Base-by-base conservation (phyloP, 1,140 invertebrate species). In the Paralvinella palmiformis region DNA sequence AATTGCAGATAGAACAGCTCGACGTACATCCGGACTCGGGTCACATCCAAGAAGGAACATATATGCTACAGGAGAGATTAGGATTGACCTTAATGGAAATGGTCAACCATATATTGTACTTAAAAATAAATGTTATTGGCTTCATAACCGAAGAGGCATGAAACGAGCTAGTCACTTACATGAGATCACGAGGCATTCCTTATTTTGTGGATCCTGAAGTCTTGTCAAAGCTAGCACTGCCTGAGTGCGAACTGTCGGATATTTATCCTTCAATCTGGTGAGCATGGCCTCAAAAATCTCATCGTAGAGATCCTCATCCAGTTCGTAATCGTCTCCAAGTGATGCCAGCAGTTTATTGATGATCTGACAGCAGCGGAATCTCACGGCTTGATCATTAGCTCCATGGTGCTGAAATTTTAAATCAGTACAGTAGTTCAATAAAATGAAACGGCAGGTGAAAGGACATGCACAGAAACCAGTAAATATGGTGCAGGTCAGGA, bases 151-250 rank as follows among this genome's bases (percentile, higher is more conserved):
- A 50, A 6, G 27, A 17, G 27, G 20, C 27, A 4, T 50, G n/a
- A 50, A 1, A 13, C 22, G 24, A 60, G 4, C 22, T 10, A 22
- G 13, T 6, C 2, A 24, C 36, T n/a, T 45, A 83, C 83, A 81
- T 73, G 87, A 85, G 3, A 91, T 88, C 0, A 94, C 86, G 15
- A 86, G 85, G 80, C 92, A 92, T 56, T 87, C 82, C 17, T 86
- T 84, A 71, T 91, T 86, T 29, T 82, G 81, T 0, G 91, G 91
- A 69, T 90, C 88, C 78, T 94, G 91, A 3, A 94, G 81, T 41
- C 91, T 82, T 24, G 88, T 85, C 20, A 94, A 79, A n/a, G 90
- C 90, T 32, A 86, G 73, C 0, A 91, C 87, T 17, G 91, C 91
- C 72, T 91, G 87, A 37, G 87, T 85, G 44, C 91, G 81, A 0